These are phyloP conservation scores for Charaxes varanes DNA, from an alignment of 1,140 invertebrate species.

Conservation along the genomic window DNA sequence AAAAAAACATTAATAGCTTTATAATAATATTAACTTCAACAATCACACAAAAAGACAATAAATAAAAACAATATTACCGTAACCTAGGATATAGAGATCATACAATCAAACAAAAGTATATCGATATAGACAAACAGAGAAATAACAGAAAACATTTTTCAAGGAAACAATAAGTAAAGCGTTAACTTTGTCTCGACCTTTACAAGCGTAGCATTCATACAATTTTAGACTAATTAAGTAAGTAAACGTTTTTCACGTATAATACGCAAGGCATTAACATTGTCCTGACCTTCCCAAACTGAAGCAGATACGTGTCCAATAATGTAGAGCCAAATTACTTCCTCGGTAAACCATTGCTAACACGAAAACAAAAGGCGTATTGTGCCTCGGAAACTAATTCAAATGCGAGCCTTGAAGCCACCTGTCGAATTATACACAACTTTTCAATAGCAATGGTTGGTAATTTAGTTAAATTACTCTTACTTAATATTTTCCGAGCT, in stretches of 20 bases:
- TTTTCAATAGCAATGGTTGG: constrained; percentile 12
- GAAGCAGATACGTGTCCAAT: constrained; percentile 53
- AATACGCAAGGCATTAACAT: constrained; percentile 29
- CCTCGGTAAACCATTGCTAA: constrained; percentile 29
- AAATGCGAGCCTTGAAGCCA: constrained; percentile 21
- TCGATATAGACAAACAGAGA: too few species aligned
- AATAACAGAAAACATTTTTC: too few species aligned
- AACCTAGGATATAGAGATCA: too few species aligned
- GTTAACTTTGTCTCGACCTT: too few species aligned
- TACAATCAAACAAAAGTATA: too few species aligned
- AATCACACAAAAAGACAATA: too few species aligned
- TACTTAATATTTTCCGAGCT: not conserved
- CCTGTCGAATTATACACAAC: constrained; percentile 20
- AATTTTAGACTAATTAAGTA: constrained; percentile 4
- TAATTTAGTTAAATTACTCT: constrained; percentile 8
- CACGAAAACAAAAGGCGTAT: constrained; percentile 31
- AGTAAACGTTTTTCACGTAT: too few species aligned
- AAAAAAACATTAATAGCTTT: too few species aligned
- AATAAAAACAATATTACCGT: too few species aligned
- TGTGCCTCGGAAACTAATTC: constrained; percentile 18
- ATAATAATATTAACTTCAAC: too few species aligned
- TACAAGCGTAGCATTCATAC: not conserved
- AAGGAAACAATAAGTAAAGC: too few species aligned
- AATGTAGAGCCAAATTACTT: constrained; percentile 60
- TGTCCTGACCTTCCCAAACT: constrained; percentile 51